A percentile compares a stretch with the other conserved stretches of the same genome.
Evolutionary conservation across 2,888 invertebrate species (phyloP).

Genomic region (Aphrophora alni): DNA sequence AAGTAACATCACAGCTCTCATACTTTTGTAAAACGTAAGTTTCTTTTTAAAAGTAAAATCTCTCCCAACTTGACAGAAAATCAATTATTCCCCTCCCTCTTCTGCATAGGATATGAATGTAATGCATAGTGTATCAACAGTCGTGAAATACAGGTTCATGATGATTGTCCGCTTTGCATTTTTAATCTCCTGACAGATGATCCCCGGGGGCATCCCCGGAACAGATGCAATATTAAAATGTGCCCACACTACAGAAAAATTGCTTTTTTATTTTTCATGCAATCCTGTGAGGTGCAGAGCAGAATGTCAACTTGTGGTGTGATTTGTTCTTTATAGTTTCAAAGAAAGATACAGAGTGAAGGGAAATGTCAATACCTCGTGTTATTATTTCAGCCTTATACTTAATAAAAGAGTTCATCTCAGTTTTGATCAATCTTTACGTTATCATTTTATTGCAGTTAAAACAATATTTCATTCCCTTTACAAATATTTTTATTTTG

Average conservation of each 20-base stretch:
- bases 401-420: too few species aligned
- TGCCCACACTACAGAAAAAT: background rate
- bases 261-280: conserved; percentile 6
- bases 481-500: too few species aligned
- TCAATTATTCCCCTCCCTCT: background rate
- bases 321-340: background rate
- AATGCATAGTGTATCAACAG: background rate
- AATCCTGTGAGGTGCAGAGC: background rate
- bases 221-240: conserved; percentile 6
- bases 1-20: background rate
- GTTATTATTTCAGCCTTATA: too few species aligned
- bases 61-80: background rate
- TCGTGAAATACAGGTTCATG: background rate
- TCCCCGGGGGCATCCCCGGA: background rate
- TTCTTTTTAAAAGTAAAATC: background rate
- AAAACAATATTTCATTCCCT: too few species aligned
- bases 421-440: too few species aligned
- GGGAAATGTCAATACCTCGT: too few species aligned
- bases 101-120: background rate
- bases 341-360: too few species aligned
- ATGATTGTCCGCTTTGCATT: background rate
- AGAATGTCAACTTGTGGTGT: background rate
- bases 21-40: background rate
- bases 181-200: background rate
- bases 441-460: too few species aligned